Evolutionary conservation across 2,797 vertebrate species (phyloP).

Genomic region (Clarias laeviceps): DNA sequence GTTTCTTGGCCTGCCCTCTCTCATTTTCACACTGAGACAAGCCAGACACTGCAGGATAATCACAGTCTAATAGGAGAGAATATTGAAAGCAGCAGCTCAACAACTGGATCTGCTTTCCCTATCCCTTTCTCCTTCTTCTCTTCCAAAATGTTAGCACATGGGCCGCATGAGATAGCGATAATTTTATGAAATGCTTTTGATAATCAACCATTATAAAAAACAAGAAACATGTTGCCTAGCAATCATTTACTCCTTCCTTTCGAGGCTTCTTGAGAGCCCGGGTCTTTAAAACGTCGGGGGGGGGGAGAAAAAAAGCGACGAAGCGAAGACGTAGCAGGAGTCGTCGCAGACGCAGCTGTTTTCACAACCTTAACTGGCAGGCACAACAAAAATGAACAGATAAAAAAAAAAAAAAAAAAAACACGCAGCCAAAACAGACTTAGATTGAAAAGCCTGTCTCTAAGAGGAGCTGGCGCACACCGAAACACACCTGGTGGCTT

Average conservation of each 20-base stretch:
- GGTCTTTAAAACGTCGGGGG: constrained; percentile 3
- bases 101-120: constrained; percentile 67
- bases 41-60: constrained; percentile 78
- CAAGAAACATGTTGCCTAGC: constrained; percentile 54
- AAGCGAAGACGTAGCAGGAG: not conserved
- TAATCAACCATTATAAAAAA: constrained; percentile 67
- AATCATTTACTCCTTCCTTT: constrained; percentile 61
- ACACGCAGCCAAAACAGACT: constrained; percentile 9
- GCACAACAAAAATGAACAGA: not conserved
- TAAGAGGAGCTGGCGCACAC: constrained; percentile 16
- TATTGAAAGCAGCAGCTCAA: constrained; percentile 78
- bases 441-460: constrained; percentile 7
- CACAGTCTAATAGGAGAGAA: constrained; percentile 78
- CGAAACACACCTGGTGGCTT: constrained; percentile 31
- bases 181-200: constrained; percentile 63
- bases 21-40: constrained; percentile 76
- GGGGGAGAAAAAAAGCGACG: not conserved
- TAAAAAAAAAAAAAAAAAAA: not conserved
- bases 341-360: not conserved
- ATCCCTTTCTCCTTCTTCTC: constrained; percentile 35
- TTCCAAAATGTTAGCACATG: constrained; percentile 75
- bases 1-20: constrained; percentile 67
- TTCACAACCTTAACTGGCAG: constrained; percentile 14
- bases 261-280: constrained; percentile 38
- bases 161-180: constrained; percentile 66